Base-by-base conservation (phyloP, 2,113 vertebrate genomes). In the Python bivittatus region DNA sequence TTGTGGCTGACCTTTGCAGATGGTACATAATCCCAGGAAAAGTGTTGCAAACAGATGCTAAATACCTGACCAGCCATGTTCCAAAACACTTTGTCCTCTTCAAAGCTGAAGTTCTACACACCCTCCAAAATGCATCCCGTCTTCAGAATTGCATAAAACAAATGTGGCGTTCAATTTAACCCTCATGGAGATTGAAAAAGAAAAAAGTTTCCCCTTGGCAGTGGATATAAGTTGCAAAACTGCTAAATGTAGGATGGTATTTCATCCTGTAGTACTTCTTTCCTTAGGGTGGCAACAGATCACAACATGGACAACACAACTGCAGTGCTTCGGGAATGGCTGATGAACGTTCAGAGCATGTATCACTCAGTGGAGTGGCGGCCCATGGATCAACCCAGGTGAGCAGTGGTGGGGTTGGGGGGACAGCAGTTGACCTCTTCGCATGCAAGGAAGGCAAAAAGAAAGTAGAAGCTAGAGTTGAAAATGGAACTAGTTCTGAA, bases 321-420 rank as follows among this genome's bases (percentile, higher is more conserved):
- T 0, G 95, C 96, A 1, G 91, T 99, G 86, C 97, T 99, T 60
- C 98, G 97, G 6, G 98, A 99, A 93, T 99, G 99, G 99, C 98
- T 99, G 60, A 96, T 98, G 92, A 98, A 98, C 0, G 97, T 99
- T 38, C 98, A 98, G 97, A 98, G 94, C 13, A 93, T 98, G 86
- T 99, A 99, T 95, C 99, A 99, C 95, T 97, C 98, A 0, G 98
- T 99, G 93, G 98, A 99, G 95, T 99, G 99, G 99, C 97, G 98
- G 91, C 99, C 98, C 0, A 97, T 98, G n/a, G 98, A 98, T 54
- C 95, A 98, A 8, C 98, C 98, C 48, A 97, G 97, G 99, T 99
- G 93, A 95, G 94, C 2, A 20, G 44, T 17, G 7, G 2, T 2
- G 6, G 25, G 79, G 25, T 29, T 25, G 20, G 48, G 6, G 27